phyloP scores from a whole-genome alignment of 2,113 vertebrate genomes.

The Psittacara wagleri region DNA sequence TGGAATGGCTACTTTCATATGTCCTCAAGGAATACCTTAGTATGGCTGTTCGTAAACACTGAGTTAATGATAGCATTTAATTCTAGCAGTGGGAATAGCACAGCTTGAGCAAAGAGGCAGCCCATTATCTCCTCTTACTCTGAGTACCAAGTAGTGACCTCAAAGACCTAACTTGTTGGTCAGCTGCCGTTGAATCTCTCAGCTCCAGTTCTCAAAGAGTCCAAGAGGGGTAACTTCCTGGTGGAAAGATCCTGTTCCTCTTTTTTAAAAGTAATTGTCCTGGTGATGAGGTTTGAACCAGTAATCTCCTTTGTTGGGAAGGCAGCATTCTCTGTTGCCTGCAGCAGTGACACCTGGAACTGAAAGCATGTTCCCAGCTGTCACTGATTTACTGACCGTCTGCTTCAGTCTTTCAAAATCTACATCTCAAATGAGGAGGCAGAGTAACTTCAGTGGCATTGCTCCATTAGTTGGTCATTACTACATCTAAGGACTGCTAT shows the following conservation, averaged over 20 bases:
- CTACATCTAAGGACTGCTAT: not conserved
- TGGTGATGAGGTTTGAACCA: not conserved
- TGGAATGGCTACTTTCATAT: not conserved
- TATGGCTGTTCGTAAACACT: not conserved
- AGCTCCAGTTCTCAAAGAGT: not conserved
- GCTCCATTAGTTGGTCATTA: not conserved
- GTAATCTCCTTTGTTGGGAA: not conserved
- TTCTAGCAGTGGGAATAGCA: not conserved
- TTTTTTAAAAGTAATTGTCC: not conserved
- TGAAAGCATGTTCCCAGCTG: not conserved
- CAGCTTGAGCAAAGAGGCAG: not conserved
- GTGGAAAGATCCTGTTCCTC: not conserved
- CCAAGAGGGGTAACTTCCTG: not conserved
- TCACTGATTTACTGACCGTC: not conserved
- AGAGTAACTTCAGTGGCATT: not conserved
- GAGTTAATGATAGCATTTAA: slow-evolving; percentile 9
- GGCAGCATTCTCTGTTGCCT: not conserved
- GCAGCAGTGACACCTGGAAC: not conserved
- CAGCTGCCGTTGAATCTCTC: not conserved
- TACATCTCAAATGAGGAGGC: not conserved
- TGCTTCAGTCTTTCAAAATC: not conserved
- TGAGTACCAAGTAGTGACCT: not conserved
- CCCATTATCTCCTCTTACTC: not conserved
- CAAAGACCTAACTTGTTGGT: not conserved
- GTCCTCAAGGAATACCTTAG: not conserved